phyloP scores from a whole-genome alignment of 2,888 invertebrate species.

The Tetanocera ferruginea region DNA sequence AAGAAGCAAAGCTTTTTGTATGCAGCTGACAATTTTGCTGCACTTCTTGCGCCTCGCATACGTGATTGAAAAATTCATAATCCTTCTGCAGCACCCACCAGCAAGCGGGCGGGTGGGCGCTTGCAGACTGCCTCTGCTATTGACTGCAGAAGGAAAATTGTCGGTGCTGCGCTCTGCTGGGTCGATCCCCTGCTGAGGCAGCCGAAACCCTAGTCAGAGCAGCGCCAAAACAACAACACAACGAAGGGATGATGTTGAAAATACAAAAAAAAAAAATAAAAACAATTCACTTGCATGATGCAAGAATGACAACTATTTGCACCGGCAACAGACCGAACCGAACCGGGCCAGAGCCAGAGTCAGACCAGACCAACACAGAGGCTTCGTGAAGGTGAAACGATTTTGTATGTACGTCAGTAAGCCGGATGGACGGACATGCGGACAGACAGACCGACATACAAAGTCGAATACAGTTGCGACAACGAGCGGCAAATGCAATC shows the following conservation, averaged over 20 bases:
- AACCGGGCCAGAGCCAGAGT: too few relatives aligned
- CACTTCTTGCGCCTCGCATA: background rate
- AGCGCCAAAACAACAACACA: too few relatives aligned
- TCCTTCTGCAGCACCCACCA: too few relatives aligned
- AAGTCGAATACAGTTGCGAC: background rate
- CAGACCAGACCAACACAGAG: conserved; percentile 10
- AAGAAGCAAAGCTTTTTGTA: conserved; percentile 8
- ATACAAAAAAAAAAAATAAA: conserved; percentile 11
- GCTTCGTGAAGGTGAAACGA: conserved; percentile 14
- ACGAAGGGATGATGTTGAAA: background rate
- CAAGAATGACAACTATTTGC: conserved; percentile 37
- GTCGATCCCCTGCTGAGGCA: conserved; percentile 4
- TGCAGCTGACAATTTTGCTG: background rate
- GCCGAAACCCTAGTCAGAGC: background rate
- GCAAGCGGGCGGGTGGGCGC: too few relatives aligned
- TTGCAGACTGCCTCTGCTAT: too few relatives aligned
- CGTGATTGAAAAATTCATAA: too few relatives aligned
- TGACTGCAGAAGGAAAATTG: too few relatives aligned
- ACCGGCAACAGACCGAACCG: conserved; percentile 19
- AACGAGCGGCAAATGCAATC: conserved; percentile 23
- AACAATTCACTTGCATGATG: conserved; percentile 21
- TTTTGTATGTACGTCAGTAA: conserved; percentile 8
- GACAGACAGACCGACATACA: background rate
- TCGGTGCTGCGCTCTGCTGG: background rate
- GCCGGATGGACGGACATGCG: background rate